Evolutionary conservation across 1,140 invertebrate species (phyloP), one percentile per base, ranked within the genome.

Genomic region (Varroa destructor): DNA sequence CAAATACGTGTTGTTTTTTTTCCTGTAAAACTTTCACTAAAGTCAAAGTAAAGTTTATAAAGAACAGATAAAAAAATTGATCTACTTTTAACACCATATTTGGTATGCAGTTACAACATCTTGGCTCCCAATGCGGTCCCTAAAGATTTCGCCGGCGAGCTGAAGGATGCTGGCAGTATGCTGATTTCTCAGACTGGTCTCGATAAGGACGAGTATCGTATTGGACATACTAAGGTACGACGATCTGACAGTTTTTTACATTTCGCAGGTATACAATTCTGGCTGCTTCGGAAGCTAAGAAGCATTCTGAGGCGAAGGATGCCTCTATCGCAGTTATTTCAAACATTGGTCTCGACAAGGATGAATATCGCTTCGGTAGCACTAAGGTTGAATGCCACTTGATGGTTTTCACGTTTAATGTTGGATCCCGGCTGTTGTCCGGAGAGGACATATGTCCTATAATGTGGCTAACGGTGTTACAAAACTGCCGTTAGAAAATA

Each of bases 201-300:
- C 79, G 90, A 93, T 79, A 78, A 85, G 74, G 89, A 93, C 80
- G 87, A 89, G 76, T 97, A 89, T 83, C 87, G 91, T 85, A 86
- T 95, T 79, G 93, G 93, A 85, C 89, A 92, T 82, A 97, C 93
- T 81, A 97, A 97, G 88, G 91, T 90, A 89, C 85, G 88, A 51
- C 61, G n/a, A 14, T 37, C 61, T 67, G 40, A 67, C 46, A 1
- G 36, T 36, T 40, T 67, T 37, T 58, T 25, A 36, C 46, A 37
- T 58, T 75, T 72, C 58, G 57, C 74, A 91, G 89, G 83, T 93
- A 93, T 86, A 90, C 90, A 81, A 91, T 93, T 82, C 82, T 93
- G 82, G 88, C 89, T 77, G 90, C 91, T 73, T 85, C 86, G 79
- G 88, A 86, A 71, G 88, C 88, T 73, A 67, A 67, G 36, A 86